Evolutionary conservation across 2,888 invertebrate species (phyloP), one percentile per base, ranked within the genome.

Genomic region (Phaonia tiefii): DNA sequence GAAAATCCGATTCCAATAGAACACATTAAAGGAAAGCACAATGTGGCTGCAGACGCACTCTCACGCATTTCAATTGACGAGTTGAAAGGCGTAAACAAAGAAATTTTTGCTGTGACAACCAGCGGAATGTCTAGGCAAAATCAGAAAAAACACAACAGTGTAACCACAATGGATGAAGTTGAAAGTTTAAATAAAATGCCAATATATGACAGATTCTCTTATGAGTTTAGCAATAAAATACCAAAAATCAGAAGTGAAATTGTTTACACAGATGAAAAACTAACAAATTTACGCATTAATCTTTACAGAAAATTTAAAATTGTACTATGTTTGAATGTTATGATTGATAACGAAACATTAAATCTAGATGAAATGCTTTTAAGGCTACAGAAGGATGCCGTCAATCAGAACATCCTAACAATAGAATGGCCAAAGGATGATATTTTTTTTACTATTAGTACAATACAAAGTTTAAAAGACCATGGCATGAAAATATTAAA

Each of bases 31-130:
- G 44, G 44, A 2, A 44, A 44, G n/a, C 4, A 13, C 44, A 44
- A 44, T 13, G 11, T 44, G 11, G 44, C n/a, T 44, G 44, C 44
- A 13, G 44, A 44, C 11, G 44, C 44, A 4, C 7, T 44, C 11
- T 44, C 10, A 44, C 10, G 44, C 4, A 13, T 44, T 44, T 44
- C 44, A n/a, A 13, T 44, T 44, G 44, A 44, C 44, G 44, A 44
- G 11, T 44, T 44, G 44, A 44, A n/a, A n/a, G n/a, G n/a, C n/a
- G n/a, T n/a, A n/a, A n/a, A n/a, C n/a, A n/a, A n/a, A 51, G 3
- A 10, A 31, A 71, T 60, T 31, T 71, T 60, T 31, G 31, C 31
- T 31, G 58, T 31, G 56, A 60, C 46, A 15, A 20, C 11, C n/a
- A n/a, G n/a, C n/a, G n/a, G n/a, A n/a, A n/a, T n/a, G n/a, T n/a